phyloP scores from a whole-genome alignment of 2,888 invertebrate species.

The Anoncus sp. region DNA sequence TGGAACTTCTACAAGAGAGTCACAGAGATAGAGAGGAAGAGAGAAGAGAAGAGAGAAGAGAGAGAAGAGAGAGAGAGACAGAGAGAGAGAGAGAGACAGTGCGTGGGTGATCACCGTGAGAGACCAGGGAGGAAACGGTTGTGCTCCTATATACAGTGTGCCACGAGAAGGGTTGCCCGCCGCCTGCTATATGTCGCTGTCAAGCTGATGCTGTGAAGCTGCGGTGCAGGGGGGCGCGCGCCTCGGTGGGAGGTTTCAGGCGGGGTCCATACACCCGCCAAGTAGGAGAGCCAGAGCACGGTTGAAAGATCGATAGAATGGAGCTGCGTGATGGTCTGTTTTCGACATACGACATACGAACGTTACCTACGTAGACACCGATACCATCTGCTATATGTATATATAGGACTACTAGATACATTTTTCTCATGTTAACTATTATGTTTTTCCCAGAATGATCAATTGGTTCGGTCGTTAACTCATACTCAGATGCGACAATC shows the following conservation, averaged over 20 bases:
- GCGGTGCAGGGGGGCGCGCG: conserved; percentile 17
- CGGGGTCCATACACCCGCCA: conserved; percentile 46
- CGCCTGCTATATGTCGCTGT: conserved; percentile 2
- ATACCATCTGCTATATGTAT: conserved; percentile 9
- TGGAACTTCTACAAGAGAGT: conserved; percentile 25
- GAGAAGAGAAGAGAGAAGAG: no score
- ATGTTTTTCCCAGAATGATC: no score
- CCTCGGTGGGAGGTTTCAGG: conserved; percentile 43
- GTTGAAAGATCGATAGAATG: conserved; percentile 74
- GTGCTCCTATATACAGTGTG: conserved; percentile 6
- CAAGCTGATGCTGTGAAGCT: conserved; percentile 33
- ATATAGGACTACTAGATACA: no score
- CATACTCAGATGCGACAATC: no score
- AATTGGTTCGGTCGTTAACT: no score
- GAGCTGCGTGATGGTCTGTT: conserved; percentile 75
- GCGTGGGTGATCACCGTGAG: conserved; percentile 21
- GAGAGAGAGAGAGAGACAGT: conserved; percentile 27
- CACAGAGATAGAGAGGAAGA: conserved; percentile 8
- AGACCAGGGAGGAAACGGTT: conserved; percentile 31
- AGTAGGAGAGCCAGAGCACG: conserved; percentile 26
- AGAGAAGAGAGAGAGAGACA: conserved; percentile 24
- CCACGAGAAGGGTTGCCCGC: conserved; percentile 19
- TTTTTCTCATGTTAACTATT: no score
- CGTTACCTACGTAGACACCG: conserved; percentile 37
- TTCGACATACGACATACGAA: conserved; percentile 67